Evolutionary conservation across 2,113 vertebrate genomes (phyloP).

Genomic region (Theristicus caerulescens): DNA sequence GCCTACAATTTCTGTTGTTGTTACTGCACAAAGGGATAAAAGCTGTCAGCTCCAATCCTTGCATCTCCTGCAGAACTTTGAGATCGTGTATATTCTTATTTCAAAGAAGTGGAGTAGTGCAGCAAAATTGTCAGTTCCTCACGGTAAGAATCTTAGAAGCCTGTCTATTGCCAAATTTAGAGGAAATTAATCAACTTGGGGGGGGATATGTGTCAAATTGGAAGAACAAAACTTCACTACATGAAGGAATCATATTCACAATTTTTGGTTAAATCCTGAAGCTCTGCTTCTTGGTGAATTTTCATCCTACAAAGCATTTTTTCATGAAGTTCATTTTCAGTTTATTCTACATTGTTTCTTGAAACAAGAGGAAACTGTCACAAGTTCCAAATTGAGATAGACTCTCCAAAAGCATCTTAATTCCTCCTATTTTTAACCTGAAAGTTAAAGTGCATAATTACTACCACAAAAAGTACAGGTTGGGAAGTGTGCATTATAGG

Average conservation of each 20-base stretch:
- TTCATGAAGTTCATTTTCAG: neutral
- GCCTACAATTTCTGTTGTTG: neutral
- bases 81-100: neutral
- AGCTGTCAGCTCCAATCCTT: neutral
- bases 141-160: accelerated
- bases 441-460: neutral
- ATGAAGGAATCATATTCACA: accelerated
- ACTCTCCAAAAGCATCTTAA: neutral
- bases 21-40: neutral
- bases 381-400: neutral
- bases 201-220: neutral
- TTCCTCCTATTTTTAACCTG: neutral
- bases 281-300: neutral
- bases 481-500: accelerated
- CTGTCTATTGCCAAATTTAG: neutral
- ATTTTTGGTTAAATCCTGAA: neutral
- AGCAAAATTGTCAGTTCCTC: neutral
- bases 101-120: neutral
- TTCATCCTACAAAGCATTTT: neutral
- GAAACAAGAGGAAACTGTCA: neutral
- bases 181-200: neutral
- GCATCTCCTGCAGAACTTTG: neutral
- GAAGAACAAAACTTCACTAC: neutral
- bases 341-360: neutral
- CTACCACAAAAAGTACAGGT: neutral